phyloP scores from a whole-genome alignment of 2,113 vertebrate species.

The Erythrocercus mccallii region DNA sequence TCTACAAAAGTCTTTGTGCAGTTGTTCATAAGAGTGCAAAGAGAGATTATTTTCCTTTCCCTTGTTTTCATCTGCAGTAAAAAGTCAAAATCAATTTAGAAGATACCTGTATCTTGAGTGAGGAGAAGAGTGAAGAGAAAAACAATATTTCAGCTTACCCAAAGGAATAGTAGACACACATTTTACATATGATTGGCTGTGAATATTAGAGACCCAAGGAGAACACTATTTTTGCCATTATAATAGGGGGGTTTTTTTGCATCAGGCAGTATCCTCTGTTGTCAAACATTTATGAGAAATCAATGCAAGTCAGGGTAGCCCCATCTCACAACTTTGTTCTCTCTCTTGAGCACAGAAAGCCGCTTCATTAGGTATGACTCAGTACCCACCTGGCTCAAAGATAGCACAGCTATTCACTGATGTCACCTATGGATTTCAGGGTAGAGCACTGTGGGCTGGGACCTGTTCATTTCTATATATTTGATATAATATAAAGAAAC shows the following conservation, averaged over 20 bases:
- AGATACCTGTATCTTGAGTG: neutral
- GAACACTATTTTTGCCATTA: neutral
- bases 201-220: neutral
- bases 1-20: neutral
- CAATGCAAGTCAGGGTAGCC: neutral
- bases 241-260: rapidly evolving
- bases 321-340: neutral
- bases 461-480: neutral
- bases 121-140: neutral
- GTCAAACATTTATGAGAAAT: neutral
- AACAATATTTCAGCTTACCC: neutral
- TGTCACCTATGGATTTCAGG: neutral
- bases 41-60: neutral
- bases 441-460: neutral
- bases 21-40: neutral
- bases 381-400: neutral
- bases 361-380: neutral
- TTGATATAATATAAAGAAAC: neutral
- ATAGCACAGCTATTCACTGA: neutral
- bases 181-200: neutral
- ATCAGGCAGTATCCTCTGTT: neutral
- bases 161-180: neutral
- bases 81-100: neutral
- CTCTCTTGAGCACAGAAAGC: neutral
- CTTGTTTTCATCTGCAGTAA: neutral